Evolutionary conservation across 2,113 vertebrate species (phyloP).

Genomic region (Trichechus manatus): DNA sequence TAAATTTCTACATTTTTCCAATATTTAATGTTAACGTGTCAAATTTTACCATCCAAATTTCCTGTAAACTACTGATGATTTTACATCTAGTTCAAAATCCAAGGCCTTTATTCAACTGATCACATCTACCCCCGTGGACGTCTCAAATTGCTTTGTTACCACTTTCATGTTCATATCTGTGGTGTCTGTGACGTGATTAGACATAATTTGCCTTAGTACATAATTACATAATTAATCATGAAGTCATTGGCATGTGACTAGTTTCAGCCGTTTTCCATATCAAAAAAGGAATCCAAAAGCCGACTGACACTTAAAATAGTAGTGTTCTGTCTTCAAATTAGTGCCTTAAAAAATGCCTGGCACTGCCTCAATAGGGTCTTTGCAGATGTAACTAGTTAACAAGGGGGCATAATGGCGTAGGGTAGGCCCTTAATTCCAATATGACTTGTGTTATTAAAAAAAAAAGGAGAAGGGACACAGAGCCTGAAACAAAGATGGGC

Average conservation of each 20-base stretch:
- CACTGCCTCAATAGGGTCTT: not conserved
- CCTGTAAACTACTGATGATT: not conserved
- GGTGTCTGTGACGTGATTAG: not conserved
- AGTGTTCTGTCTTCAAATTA: not conserved
- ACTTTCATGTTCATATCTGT: not conserved
- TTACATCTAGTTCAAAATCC: not conserved
- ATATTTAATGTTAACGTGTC: not conserved
- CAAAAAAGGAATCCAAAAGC: not conserved
- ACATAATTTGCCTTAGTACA: not conserved
- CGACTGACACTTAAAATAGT: not conserved
- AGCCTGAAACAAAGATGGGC: no score
- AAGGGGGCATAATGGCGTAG: no score
- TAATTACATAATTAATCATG: not conserved
- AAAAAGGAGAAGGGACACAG: no score
- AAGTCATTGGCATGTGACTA: not conserved
- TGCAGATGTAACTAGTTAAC: no score
- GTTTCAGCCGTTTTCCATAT: not conserved
- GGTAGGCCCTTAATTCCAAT: no score
- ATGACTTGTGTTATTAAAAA: no score
- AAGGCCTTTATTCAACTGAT: conserved; percentile 4
- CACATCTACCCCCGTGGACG: not conserved
- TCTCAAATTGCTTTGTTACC: conserved; percentile 14
- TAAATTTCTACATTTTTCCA: not conserved
- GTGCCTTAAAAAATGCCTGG: not conserved
- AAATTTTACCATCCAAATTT: not conserved